phyloP scores from a whole-genome alignment of 1,140 invertebrate species.

The Trinorchestia longiramus region DNA sequence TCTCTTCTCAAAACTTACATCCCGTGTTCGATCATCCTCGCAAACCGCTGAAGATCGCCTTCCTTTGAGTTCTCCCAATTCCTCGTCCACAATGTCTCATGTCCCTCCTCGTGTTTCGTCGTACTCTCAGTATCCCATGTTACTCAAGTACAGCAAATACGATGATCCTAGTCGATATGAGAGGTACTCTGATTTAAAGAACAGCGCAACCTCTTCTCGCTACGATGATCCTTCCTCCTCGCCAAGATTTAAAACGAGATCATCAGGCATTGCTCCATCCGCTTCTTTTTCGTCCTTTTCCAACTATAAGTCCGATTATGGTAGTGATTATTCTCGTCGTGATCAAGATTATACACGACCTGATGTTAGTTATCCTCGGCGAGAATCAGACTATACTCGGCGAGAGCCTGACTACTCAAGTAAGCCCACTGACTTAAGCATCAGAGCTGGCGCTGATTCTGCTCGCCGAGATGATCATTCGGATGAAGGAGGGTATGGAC shows the following conservation, averaged over 20 bases:
- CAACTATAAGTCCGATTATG: conserved; percentile 63
- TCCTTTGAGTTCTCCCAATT: conserved; percentile 56
- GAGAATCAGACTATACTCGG: conserved; percentile 52
- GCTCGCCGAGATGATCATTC: conserved; percentile 18
- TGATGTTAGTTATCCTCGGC: background rate
- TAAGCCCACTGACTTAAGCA: conserved; percentile 59
- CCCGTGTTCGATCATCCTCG: conserved; percentile 63
- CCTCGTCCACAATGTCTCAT: conserved; percentile 18
- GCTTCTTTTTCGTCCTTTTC: conserved; percentile 66
- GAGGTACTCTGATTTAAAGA: conserved; percentile 34
- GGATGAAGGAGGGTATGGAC: conserved; percentile 55
- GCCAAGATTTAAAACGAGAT: conserved; percentile 34
- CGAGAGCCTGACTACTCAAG: conserved; percentile 58
- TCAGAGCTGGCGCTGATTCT: background rate
- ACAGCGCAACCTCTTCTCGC: background rate
- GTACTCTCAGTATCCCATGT: conserved; percentile 62
- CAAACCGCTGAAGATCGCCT: conserved; percentile 64
- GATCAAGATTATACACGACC: conserved; percentile 7
- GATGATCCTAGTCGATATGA: conserved; percentile 61
- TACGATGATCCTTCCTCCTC: conserved; percentile 40
- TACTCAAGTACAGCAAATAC: conserved; percentile 65
- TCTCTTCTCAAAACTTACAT: conserved; percentile 65
- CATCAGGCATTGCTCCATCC: conserved; percentile 54
- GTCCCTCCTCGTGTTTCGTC: conserved; percentile 37
- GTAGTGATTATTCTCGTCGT: conserved; percentile 53